Evolutionary conservation across 64 coral and sea anemone species (phyloP), one percentile per base, ranked within the genome.

Genomic region (Pocillopora damicornis): DNA sequence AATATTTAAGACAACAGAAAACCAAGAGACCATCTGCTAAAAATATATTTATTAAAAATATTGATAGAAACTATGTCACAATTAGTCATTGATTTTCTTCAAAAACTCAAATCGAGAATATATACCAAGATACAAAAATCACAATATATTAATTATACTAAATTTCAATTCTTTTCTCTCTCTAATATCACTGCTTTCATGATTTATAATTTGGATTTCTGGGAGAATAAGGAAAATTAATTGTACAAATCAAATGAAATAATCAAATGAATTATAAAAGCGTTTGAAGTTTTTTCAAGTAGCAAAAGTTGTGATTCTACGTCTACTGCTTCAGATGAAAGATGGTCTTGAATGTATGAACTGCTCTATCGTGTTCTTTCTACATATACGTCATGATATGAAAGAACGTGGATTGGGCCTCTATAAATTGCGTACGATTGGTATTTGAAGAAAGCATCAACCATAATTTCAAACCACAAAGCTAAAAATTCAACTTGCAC

Each of bases 1-100:
- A 85, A 57, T 85, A 51, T 65, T 68, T 56, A 38, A 73, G 65
- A 85, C 81, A 85, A 85, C 65, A 68, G 59, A 25, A 18, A 79
- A 85, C 35, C 62, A 69, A 13, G 81, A 71, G 81, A 85, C 81
- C 81, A 72, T 85, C 81, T 85, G 81, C 81, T 73, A 85, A 85
- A 72, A 58, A 57, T 26, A 73, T 63, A 83, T 83, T 85, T 85
- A 85, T 85, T 85, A n/a, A 22, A 13, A 23, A 72, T 60, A 85
- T 73, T n/a, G 81, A 15, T 72, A 71, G 22, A 85, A 83, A 15
- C 69, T 85, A 71, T 57, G 13, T 83, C 15, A 64, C 37, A 83
- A 68, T 83, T 45, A 15, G 64, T 35, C 38, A 72, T 73, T 83
- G 61, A 67, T 85, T 85, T 85, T 65, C 26, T 85, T 66, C 13